Base-by-base conservation (phyloP, 2,113 vertebrate species). In the Malurus elegans region DNA sequence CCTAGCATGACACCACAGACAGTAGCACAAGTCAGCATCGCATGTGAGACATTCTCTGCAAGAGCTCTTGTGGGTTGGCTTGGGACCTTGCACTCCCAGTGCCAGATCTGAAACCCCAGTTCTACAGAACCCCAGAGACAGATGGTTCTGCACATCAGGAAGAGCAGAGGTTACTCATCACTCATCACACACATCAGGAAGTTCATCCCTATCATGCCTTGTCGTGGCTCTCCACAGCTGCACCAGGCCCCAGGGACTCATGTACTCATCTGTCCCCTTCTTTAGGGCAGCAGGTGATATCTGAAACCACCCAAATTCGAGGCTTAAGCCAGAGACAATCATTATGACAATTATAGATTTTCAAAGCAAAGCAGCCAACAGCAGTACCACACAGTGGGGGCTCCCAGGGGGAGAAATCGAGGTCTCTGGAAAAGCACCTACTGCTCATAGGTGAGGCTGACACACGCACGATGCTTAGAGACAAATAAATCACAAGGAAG, bases 21-120 rank as follows among this genome's bases (percentile, higher is more conserved):
- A 0, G 11, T 5, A 76, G 11, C 36, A 54, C 8, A 60, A 45
- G 14, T 81, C 61, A 54, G 13, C 0, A 0, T 9, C 64, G 25
- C 29, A 34, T 12, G 15, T n/a, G 20, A 84, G 16, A 82, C 8
- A 44, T 4, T 38, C 5, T 53, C 34, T 67, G 28, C 13, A 61
- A 75, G 67, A 70, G 2, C 5, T 74, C 19, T 34, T 48, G 7
- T 54, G 38, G 32, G 29, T 21, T 73, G 23, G 6, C 31, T 47
- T 58, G 26, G n/a, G 42, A 78, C 42, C 14, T 70, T 81, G 6
- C 66, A 61, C 40, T 4, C 7, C 36, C 10, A 26, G 10, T 62
- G 25, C 89, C 34, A 86, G 29, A 51, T 29, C 60, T 62, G 38
- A 32, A 32, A 57, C 15, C 14, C 23, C 11, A 16, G 8, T 82